Conservation (phyloP, 2,888 invertebrate species). For the Agriotes lineatus region DNA sequence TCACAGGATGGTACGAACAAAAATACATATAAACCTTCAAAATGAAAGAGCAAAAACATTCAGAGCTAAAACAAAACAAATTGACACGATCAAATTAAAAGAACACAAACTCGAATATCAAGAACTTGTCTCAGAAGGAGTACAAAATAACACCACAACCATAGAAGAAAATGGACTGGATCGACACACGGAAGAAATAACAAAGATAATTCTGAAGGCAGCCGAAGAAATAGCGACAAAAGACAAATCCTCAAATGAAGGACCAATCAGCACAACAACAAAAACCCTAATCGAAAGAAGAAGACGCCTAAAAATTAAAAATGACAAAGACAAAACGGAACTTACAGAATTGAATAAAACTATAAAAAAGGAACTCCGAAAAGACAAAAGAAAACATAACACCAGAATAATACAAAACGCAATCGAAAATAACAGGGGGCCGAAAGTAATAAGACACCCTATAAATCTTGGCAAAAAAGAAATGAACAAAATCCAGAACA, state of each 20-base stretch:
- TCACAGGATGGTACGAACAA: neutral
- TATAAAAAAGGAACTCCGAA: too few species aligned
- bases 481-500: too few species aligned
- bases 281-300: neutral
- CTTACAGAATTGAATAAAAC: too few species aligned
- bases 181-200: constrained; percentile 3
- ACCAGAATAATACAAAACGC: too few species aligned
- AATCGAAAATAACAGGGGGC: too few species aligned
- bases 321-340: neutral
- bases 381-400: too few species aligned
- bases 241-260: too few species aligned
- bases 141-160: neutral
- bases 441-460: too few species aligned
- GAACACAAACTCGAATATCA: neutral
- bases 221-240: neutral
- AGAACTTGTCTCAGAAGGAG: neutral
- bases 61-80: neutral
- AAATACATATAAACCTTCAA: neutral
- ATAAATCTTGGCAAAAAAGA: too few species aligned
- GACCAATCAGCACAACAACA: neutral
- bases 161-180: neutral
- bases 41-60: neutral
- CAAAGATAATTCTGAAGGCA: neutral
- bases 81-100: neutral
- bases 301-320: neutral